phyloP scores from a whole-genome alignment of 2,888 invertebrate species.

The Idaea aversata region DNA sequence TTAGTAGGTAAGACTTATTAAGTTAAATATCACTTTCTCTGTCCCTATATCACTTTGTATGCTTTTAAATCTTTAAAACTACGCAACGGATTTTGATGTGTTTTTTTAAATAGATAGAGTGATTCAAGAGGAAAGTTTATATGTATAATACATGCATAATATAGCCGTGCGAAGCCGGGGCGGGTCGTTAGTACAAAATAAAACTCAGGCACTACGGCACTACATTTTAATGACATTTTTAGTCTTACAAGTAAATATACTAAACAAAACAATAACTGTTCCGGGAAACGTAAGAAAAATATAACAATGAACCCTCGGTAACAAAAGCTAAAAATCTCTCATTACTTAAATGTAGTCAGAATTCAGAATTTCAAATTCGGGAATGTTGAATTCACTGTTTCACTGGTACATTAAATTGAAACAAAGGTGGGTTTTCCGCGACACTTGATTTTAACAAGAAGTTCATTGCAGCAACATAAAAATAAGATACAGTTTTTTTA shows the following conservation, averaged over 20 bases:
- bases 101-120: too few relatives aligned
- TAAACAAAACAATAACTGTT: slow-evolving; percentile 3
- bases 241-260: background rate
- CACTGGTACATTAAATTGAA: slow-evolving; percentile 25
- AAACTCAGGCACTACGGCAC: background rate
- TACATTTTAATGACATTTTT: background rate
- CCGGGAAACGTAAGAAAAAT: slow-evolving; percentile 11
- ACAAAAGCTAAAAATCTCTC: slow-evolving; percentile 36
- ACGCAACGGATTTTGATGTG: too few relatives aligned
- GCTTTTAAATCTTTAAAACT: too few relatives aligned
- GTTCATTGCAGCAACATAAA: slow-evolving; percentile 18
- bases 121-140: too few relatives aligned
- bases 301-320: slow-evolving; percentile 22
- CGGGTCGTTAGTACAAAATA: too few relatives aligned
- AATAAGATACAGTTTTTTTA: slow-evolving; percentile 13
- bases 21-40: too few relatives aligned
- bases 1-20: too few relatives aligned
- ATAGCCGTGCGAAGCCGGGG: too few relatives aligned
- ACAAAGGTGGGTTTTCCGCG: slow-evolving; percentile 29
- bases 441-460: slow-evolving; percentile 37
- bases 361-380: slow-evolving; percentile 24
- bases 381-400: slow-evolving; percentile 23
- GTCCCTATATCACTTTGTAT: too few relatives aligned
- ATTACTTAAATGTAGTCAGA: slow-evolving; percentile 37
- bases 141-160: too few relatives aligned